Conservation (phyloP, 2,797 vertebrate species). For the Argya squamiceps region DNA sequence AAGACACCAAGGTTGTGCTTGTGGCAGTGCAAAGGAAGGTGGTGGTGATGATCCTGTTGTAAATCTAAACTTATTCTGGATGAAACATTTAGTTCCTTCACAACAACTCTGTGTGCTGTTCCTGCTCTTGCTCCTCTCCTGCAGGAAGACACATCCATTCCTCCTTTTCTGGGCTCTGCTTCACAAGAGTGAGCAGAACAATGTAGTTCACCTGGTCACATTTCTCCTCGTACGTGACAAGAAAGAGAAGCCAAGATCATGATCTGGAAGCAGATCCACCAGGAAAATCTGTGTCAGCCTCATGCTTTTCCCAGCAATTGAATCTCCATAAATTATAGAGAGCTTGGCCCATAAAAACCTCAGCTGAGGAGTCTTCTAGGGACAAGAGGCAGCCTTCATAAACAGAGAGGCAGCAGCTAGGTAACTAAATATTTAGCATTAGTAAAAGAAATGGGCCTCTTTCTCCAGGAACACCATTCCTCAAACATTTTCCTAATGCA, state of each 20-base stretch:
- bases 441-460: neutral
- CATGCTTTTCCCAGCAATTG: neutral
- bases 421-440: neutral
- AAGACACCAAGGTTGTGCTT: neutral
- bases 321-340: conserved; percentile 13
- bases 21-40: neutral
- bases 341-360: neutral
- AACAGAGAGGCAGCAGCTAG: neutral
- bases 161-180: neutral
- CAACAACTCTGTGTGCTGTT: neutral
- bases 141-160: neutral
- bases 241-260: neutral
- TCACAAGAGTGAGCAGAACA: neutral
- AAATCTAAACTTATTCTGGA: neutral
- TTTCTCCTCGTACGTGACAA: neutral
- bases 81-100: neutral
- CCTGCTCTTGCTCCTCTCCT: neutral
- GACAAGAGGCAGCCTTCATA: neutral
- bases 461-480: neutral
- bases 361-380: neutral
- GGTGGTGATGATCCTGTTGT: neutral
- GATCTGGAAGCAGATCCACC: neutral
- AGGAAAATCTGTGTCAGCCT: neutral
- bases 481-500: neutral
- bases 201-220: neutral